Evolutionary conservation across 2,797 vertebrate species (phyloP).

Genomic region (Okamejei kenojei): DNA sequence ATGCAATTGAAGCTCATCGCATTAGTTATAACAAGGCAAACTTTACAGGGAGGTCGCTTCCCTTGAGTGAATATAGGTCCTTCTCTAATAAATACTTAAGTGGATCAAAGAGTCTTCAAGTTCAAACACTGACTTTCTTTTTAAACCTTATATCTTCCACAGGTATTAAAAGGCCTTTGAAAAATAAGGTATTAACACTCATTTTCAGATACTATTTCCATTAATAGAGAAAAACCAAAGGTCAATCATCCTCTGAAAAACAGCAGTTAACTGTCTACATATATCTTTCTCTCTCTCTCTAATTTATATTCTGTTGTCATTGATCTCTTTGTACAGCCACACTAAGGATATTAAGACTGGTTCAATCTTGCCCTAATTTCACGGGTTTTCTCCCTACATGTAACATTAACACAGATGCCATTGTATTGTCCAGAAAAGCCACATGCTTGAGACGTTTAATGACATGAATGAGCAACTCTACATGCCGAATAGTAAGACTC

Average conservation of each 20-base stretch:
- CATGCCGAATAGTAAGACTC: background rate
- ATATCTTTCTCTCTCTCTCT: background rate
- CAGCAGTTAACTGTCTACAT: background rate
- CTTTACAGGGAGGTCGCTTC: background rate
- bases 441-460: background rate
- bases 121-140: background rate
- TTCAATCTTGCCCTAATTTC: background rate
- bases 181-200: background rate
- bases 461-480: background rate
- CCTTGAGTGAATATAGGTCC: background rate
- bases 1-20: background rate
- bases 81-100: background rate
- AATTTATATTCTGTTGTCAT: constrained; percentile 8
- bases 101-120: background rate
- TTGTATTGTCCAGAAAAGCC: background rate
- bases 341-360: background rate
- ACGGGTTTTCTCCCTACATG: background rate
- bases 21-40: background rate
- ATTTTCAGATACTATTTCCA: background rate
- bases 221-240: background rate
- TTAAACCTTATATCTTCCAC: constrained; percentile 23
- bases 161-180: constrained; percentile 22
- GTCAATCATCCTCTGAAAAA: background rate
- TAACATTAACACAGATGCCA: background rate
- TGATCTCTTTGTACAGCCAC: constrained; percentile 23